phyloP scores from a whole-genome alignment of 2,797 vertebrate species.

The Hemitrygon akajei region DNA sequence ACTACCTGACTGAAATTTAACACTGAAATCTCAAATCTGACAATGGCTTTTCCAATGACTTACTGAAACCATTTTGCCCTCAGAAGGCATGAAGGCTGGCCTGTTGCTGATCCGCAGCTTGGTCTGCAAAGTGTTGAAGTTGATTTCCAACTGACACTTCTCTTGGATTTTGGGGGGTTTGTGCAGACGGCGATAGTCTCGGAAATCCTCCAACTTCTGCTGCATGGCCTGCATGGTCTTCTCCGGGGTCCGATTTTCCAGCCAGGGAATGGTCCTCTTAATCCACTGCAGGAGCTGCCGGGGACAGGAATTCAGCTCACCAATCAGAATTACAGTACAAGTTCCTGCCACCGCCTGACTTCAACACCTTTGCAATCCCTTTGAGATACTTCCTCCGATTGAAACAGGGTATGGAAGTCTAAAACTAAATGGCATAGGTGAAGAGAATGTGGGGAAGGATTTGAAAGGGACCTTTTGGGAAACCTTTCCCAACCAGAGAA shows the following conservation, averaged over 20 bases:
- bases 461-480: no score
- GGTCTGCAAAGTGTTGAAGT: slow-evolving; percentile 96
- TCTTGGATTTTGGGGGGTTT: slow-evolving; percentile 95
- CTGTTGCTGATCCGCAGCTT: slow-evolving; percentile 92
- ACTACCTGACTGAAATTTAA: no score
- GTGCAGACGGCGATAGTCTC: slow-evolving; percentile 90
- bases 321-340: background rate
- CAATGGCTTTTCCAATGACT: slow-evolving; percentile 50
- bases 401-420: no score
- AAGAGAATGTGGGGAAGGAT: no score
- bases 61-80: slow-evolving; percentile 98
- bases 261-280: slow-evolving; percentile 89
- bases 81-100: slow-evolving; percentile 94
- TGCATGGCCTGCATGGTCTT: slow-evolving; percentile 92
- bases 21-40: no score
- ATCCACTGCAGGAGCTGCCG: slow-evolving; percentile 91
- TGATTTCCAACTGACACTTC: slow-evolving; percentile 96
- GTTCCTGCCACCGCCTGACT: background rate
- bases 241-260: slow-evolving; percentile 87
- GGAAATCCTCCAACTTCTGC: slow-evolving; percentile 90
- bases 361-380: background rate
- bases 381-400: no score
- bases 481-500: no score
- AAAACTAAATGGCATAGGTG: background rate
- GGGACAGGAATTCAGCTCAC: background rate